These are phyloP conservation scores for Trinorchestia longiramus DNA, from an alignment of 1,140 invertebrate species.

Conservation along the genomic window DNA sequence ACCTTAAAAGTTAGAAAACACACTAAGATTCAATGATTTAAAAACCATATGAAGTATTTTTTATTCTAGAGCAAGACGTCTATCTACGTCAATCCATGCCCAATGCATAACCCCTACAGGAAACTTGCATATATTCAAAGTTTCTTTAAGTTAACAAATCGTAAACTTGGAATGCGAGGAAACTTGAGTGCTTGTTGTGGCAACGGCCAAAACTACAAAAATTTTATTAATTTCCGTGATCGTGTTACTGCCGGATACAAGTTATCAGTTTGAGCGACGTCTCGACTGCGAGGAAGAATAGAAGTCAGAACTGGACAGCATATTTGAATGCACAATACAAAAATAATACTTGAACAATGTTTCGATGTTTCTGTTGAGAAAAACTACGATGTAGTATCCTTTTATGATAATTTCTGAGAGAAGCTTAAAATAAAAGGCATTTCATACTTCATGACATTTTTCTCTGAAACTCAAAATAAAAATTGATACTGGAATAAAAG, in stretches of 20 bases:
- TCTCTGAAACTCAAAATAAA: no score
- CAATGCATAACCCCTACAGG: neutral
- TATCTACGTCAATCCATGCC: neutral
- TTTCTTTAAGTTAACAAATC: neutral
- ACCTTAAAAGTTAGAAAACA: neutral
- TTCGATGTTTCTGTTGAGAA: no score
- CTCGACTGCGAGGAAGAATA: neutral
- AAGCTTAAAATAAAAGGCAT: no score
- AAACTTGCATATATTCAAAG: neutral
- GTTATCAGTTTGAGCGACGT: neutral
- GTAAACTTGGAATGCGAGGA: neutral
- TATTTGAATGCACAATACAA: no score
- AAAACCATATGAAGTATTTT: neutral
- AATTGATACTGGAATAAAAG: no score
- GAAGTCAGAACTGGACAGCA: neutral
- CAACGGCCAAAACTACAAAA: neutral
- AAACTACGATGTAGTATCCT: no score
- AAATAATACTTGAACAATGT: no score
- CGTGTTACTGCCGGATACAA: neutral
- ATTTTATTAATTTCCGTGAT: neutral
- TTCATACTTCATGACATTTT: no score
- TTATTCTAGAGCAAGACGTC: neutral
- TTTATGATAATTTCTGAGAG: no score
- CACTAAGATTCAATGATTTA: neutral
- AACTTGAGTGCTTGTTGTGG: neutral